A percentile compares a stretch with the other conserved stretches of the same genome.
Conservation (phyloP, 2,888 invertebrate genomes). For the Nymphalis urticae region DNA sequence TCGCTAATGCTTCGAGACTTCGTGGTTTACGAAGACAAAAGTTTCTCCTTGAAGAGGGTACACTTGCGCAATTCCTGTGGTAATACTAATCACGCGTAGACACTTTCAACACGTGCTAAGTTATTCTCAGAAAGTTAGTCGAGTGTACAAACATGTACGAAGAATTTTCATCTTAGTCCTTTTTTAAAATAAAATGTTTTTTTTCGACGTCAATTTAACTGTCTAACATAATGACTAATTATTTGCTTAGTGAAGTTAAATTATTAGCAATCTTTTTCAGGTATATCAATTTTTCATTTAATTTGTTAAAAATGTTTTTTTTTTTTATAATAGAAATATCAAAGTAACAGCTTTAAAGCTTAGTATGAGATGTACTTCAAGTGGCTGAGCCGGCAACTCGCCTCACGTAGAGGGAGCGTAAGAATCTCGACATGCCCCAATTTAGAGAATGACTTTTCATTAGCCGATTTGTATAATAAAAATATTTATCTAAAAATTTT, state of each 20-base stretch:
- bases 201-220: too few species aligned
- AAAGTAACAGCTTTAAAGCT: slow-evolving; percentile 21
- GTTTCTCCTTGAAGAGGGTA: slow-evolving; percentile 29
- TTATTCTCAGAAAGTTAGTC: slow-evolving; percentile 12
- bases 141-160: not conserved
- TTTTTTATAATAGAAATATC: slow-evolving; percentile 13
- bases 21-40: slow-evolving; percentile 29
- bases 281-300: not conserved
- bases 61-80: slow-evolving; percentile 27
- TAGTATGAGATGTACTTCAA: slow-evolving; percentile 22
- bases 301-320: not conserved
- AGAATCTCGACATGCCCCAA: slow-evolving; percentile 22
- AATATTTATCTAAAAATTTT: not conserved
- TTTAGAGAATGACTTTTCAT: slow-evolving; percentile 15
- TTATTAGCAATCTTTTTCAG: too few species aligned
- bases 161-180: too few species aligned
- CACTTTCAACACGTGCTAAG: slow-evolving; percentile 17
- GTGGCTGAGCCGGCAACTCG: slow-evolving; percentile 20
- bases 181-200: too few species aligned
- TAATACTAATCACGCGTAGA: slow-evolving; percentile 20
- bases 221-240: too few species aligned
- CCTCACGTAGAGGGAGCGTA: slow-evolving; percentile 15
- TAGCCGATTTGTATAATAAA: not conserved
- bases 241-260: too few species aligned
- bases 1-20: slow-evolving; percentile 31